These are phyloP conservation scores for Eudemis profundana DNA, from an alignment of 2,888 invertebrate genomes.

Conservation along the genomic window DNA sequence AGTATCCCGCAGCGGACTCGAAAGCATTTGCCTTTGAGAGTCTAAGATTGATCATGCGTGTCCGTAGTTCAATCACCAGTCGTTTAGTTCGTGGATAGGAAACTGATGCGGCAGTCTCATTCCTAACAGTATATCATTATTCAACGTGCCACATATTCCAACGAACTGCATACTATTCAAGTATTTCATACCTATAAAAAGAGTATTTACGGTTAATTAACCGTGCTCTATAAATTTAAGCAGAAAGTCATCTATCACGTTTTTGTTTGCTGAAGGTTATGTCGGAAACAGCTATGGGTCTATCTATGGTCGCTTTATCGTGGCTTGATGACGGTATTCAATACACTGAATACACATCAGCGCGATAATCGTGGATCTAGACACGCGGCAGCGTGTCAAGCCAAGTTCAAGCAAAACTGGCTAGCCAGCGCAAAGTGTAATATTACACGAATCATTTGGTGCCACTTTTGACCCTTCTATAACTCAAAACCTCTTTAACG, in stretches of 20 bases:
- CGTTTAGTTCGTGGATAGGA: constrained; percentile 27
- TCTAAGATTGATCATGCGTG: constrained; percentile 28
- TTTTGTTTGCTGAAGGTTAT: not conserved
- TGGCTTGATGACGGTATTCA: not conserved
- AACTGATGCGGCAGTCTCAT: constrained; percentile 24
- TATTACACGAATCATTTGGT: too few species aligned
- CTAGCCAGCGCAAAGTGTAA: too few species aligned
- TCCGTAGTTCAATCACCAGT: constrained; percentile 30
- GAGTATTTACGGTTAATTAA: too few species aligned
- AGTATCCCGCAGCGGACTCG: constrained; percentile 18
- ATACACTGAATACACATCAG: too few species aligned
- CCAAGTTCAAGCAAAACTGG: too few species aligned
- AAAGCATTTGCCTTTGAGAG: constrained; percentile 16
- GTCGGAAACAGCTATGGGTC: not conserved
- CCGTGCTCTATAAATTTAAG: too few species aligned
- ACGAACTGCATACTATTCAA: not conserved
- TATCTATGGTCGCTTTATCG: not conserved
- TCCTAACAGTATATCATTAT: constrained; percentile 18
- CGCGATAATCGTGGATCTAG: too few species aligned
- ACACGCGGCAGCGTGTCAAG: too few species aligned
- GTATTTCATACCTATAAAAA: too few species aligned
- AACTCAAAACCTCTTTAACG: too few species aligned
- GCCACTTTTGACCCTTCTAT: too few species aligned
- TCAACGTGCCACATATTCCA: constrained; percentile 8
- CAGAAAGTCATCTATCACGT: too few species aligned